Base-by-base conservation (phyloP, 2,888 invertebrate species). In the Scaptomyza parva region DNA sequence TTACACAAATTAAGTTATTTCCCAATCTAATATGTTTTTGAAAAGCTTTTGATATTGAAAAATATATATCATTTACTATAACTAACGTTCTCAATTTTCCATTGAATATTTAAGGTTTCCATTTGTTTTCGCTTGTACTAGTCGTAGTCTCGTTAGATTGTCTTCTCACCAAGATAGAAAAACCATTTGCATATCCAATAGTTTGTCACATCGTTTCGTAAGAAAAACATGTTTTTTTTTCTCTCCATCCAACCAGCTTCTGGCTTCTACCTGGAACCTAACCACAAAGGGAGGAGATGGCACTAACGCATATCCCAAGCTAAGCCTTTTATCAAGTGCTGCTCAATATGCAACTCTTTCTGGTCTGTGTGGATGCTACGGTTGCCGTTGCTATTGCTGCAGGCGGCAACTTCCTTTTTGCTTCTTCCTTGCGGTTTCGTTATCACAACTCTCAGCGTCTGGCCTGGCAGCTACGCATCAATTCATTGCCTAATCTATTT, bases 401-500 rank as follows among this genome's bases (percentile, higher is more conserved):
- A 51, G 62, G 47, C 62, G 62, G 73, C 62, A 76, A 68, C 33
- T 66, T 79, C 65, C 62, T 70, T 77, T 77, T 53, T 63, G 52
- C 68, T 77, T 41, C 80, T 66, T 74, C 86, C 64, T 66, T 74
- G 80, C 64, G 84, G 80, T 83, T 83, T 64, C 74, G 77, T 86
- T 86, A 81, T 81, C 86, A 80, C 84, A 86, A 86, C 84, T 81
- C 77, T 68, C 76, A 76, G 73, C 83, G 72, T 65, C 72, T 74
- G 67, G 77, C 59, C 81, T 81, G 82, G 87, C 82, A 86, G 87
- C 85, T 84, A 84, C 85, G 87, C 82, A 82, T 82, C 82, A 86
- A 82, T 82, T 86, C 82, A 76, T 84, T 78, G 85, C 85, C 82
- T 82, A 82, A 82, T 82, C 87, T 82, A 82, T 82, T 82, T 82